These are phyloP conservation scores for Microctonus aethiopoides DNA, from an alignment of 2,888 invertebrate genomes.

Conservation along the genomic window DNA sequence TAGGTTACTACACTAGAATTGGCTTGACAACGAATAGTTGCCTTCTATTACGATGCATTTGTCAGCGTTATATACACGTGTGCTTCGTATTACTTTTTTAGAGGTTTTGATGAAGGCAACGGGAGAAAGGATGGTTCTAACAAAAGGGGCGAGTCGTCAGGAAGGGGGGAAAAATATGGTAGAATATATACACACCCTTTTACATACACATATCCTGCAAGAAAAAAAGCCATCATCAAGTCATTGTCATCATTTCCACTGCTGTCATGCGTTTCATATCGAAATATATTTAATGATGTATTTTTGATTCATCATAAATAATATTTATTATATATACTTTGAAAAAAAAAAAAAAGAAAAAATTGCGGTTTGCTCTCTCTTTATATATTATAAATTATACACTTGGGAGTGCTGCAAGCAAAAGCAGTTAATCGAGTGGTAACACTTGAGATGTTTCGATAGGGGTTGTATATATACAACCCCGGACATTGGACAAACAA, in stretches of 20 bases:
- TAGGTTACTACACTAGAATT: slow-evolving; percentile 66
- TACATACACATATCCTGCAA: background rate
- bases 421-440: background rate
- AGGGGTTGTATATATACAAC: background rate
- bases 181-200: background rate
- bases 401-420: background rate
- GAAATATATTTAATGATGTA: background rate
- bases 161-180: background rate
- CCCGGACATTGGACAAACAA: background rate
- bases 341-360: too few relatives aligned
- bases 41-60: slow-evolving; percentile 64
- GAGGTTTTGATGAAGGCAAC: slow-evolving; percentile 21
- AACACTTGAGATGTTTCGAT: background rate
- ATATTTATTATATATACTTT: background rate
- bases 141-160: background rate
- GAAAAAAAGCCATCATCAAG: background rate
- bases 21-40: slow-evolving; percentile 66
- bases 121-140: slow-evolving; percentile 6
- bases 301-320: background rate
- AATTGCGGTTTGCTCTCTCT: background rate
- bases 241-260: background rate
- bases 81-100: slow-evolving; percentile 45
- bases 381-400: background rate
- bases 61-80: slow-evolving; percentile 50
- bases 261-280: background rate